Conservation (phyloP, 2,113 vertebrate species). For the Dendropsophus ebraccatus region DNA sequence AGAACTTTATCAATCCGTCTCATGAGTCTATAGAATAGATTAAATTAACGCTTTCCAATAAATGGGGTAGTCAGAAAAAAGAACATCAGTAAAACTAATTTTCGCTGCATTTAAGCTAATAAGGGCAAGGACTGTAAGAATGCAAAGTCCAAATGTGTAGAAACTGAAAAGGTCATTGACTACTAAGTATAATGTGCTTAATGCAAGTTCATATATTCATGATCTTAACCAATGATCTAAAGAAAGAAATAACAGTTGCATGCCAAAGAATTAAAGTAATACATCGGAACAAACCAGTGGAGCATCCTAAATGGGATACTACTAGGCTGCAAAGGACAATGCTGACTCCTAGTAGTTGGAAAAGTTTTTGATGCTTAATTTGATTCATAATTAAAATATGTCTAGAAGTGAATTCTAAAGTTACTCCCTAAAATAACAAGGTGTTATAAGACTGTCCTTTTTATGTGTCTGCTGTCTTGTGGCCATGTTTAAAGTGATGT, state of each 20-base stretch:
- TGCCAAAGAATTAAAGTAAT: background rate
- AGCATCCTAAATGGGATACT: background rate
- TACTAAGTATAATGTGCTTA: slow-evolving; percentile 44
- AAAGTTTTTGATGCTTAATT: background rate
- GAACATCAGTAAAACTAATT: background rate
- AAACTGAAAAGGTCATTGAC: slow-evolving; percentile 45
- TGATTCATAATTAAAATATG: background rate
- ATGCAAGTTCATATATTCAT: background rate
- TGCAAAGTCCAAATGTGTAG: background rate
- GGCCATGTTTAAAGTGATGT: background rate
- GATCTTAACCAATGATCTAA: slow-evolving; percentile 32
- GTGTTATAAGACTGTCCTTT: no score
- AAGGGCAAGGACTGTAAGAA: slow-evolving; percentile 1
- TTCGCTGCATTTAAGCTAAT: background rate
- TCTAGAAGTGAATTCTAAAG: background rate
- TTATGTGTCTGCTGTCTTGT: background rate
- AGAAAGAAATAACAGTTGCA: slow-evolving; percentile 33
- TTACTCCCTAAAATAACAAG: background rate
- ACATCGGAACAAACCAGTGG: background rate
- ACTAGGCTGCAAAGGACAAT: background rate
- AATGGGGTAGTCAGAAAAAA: no score
- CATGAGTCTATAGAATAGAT: background rate
- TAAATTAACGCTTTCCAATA: no score
- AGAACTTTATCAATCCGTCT: no score
- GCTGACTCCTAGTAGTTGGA: background rate